Evolutionary conservation across 2,797 vertebrate genomes (phyloP), one percentile per base, ranked within the genome.

Genomic region (Scarus forsteni): DNA sequence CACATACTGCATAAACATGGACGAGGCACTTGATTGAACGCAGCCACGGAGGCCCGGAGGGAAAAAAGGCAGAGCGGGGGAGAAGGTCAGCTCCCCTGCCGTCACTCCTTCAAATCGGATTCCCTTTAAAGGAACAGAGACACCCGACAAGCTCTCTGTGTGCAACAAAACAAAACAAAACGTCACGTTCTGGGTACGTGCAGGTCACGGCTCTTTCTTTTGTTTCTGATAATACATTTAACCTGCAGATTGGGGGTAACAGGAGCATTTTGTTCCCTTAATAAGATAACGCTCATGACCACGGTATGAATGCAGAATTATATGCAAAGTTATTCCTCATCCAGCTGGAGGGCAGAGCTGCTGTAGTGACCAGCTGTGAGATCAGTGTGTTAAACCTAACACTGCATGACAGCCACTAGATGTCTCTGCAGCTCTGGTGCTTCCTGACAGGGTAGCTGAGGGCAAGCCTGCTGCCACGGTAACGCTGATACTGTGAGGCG

Each of bases 11-110:
- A 90, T 87, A 86, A 91, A 88, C 87, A 91, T 77, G 53, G 76
- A 64, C 27, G 43, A 84, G 79, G 83, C 83, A 76, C 78, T 90
- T 91, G 91, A 92, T 85, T 88, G 88, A 91, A 89, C 75, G 77
- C 83, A 88, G 88, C 85, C 75, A 75, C 57, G 67, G 74, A 77
- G 81, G 72, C 80, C 80, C 46, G 7, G 68, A 74, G 81, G 82
- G 75, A 69, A 61, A 49, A 75, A 73, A 77, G 63, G 75, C 66
- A 73, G 84, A 60, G 81, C n/a, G 69, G 77, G 75, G 83, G 85
- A 85, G 75, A 84, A 88, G 85, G 87, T 91, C 88, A 88, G 83
- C 63, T 84, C 80, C 66, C 87, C 77, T 62, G 75, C 83, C 52
- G 74, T 76, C 19, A 43, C 66, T 79, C 76, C 83, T 84, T 89